Base-by-base conservation (phyloP, 2,797 vertebrate species). In the Enteromius fasciolatus region DNA sequence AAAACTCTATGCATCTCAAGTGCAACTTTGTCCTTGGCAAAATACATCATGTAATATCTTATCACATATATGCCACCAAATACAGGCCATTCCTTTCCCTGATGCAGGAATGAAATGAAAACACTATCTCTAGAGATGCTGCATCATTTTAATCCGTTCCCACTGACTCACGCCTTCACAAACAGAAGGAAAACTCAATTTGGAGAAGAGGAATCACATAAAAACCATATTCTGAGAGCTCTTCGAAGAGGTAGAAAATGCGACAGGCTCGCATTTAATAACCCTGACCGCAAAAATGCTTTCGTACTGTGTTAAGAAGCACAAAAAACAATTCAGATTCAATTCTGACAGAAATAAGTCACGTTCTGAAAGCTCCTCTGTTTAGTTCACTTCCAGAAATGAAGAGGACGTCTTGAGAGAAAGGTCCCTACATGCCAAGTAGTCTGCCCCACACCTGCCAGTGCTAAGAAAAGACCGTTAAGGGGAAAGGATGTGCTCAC, bases 361-460 rank as follows among this genome's bases (percentile, higher is more conserved):
- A 41, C 25, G 48, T 39, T 76, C 39, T 57, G 33, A 82, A 84
- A 50, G 70, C 57, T 66, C 0, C 33, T 28, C 12, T 57, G 15
- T 54, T 52, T 81, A 67, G 59, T 52, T 82, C 23, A 67, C 63
- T 11, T 67, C 11, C 2, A 46, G 11, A 76, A 68, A 31, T 41
- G 2, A 57, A 54, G n/a, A n/a, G n/a, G n/a, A n/a, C n/a, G n/a
- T n/a, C n/a, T 23, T 28, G 23, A 81, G 72, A 25, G 64, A 73
- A 81, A 77, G 85, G 61, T 83, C 89, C 78, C 36, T n/a, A 83
- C 80, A 89, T 87, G 85, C 84, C 88, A 83, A 88, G 86, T 85
- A 89, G 86, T 83, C 84, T 89, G 86, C 89, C 81, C 88, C 83
- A 87, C 88, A 90, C 90, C 90, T 91, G 91, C 85, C 85, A 79